Conservation (phyloP, 2,113 vertebrate genomes). For the Columba livia region DNA sequence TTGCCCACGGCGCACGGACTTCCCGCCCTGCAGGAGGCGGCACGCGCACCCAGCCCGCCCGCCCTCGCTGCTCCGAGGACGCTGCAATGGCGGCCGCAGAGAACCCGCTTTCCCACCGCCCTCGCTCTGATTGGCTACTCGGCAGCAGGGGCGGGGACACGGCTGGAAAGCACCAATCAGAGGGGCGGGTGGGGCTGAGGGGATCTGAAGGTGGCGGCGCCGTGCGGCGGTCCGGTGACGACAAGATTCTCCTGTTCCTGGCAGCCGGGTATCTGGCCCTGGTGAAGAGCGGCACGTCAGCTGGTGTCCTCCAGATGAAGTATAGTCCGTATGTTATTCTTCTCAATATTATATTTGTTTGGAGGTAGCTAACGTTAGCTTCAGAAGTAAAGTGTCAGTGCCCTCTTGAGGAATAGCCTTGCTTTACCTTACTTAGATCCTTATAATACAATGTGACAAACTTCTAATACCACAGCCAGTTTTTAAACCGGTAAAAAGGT, state of each 20-base stretch:
- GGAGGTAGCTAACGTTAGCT: neutral
- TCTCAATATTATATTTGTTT: neutral
- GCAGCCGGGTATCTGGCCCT: too few species aligned
- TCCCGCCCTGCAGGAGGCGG: rapidly evolving
- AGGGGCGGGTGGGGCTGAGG: too few species aligned
- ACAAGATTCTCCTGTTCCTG: rapidly evolving
- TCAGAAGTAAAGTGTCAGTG: neutral
- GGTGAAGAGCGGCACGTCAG: rapidly evolving
- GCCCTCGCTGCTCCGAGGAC: rapidly evolving
- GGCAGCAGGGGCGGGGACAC: rapidly evolving
- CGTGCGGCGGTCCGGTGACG: rapidly evolving
- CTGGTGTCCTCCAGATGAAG: rapidly evolving
- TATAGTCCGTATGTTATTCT: neutral
- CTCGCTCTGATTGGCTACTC: neutral
- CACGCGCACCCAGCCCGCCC: rapidly evolving
- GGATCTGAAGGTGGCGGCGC: rapidly evolving
- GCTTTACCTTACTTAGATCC: neutral
- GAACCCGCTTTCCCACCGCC: rapidly evolving
- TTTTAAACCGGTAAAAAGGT: neutral
- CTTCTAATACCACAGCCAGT: neutral
- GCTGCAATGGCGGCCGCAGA: rapidly evolving
- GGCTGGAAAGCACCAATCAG: neutral
- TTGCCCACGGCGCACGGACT: rapidly evolving
- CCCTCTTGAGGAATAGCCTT: neutral
- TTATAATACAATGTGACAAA: neutral